A percentile compares a stretch with the other conserved stretches of the same genome.
Evolutionary conservation across 1,140 invertebrate genomes (phyloP).

Genomic region (Papilio xuthus): DNA sequence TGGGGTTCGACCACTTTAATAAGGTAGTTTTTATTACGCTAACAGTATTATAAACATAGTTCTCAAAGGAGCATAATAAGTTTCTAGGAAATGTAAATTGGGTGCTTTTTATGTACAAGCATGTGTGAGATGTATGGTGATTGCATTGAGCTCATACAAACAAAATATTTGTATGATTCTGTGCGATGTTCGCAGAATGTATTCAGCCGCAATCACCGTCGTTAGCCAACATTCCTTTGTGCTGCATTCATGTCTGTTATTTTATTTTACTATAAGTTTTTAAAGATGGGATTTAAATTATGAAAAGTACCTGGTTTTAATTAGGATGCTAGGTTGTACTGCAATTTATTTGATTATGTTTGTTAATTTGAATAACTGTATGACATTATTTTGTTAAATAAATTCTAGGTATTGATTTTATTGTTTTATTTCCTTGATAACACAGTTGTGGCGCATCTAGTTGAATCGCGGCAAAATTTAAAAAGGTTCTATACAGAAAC

Average conservation of each 20-base stretch:
- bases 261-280: slow-evolving; percentile 57
- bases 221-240: slow-evolving; percentile 80
- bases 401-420: slow-evolving; percentile 76
- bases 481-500: neutral
- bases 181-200: slow-evolving; percentile 17
- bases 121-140: slow-evolving; percentile 3
- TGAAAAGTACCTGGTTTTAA: slow-evolving; percentile 80
- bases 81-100: slow-evolving; percentile 26
- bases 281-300: slow-evolving; percentile 75
- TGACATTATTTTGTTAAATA: slow-evolving; percentile 82
- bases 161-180: neutral
- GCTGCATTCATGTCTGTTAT: slow-evolving; percentile 75
- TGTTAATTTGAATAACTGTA: slow-evolving; percentile 81
- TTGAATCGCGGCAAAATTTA: neutral
- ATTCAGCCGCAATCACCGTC: slow-evolving; percentile 49
- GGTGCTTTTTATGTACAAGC: slow-evolving; percentile 25
- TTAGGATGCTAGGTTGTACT: slow-evolving; percentile 80
- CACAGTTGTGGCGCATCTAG: neutral
- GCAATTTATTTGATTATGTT: slow-evolving; percentile 79
- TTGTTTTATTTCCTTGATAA: slow-evolving; percentile 60
- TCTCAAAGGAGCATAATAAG: slow-evolving; percentile 31
- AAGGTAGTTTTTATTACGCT: slow-evolving; percentile 50
- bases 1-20: neutral
- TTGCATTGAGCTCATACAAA: neutral
- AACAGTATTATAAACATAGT: slow-evolving; percentile 70